Evolutionary conservation across 2,888 invertebrate genomes (phyloP).

Genomic region (Drosophila falleni): DNA sequence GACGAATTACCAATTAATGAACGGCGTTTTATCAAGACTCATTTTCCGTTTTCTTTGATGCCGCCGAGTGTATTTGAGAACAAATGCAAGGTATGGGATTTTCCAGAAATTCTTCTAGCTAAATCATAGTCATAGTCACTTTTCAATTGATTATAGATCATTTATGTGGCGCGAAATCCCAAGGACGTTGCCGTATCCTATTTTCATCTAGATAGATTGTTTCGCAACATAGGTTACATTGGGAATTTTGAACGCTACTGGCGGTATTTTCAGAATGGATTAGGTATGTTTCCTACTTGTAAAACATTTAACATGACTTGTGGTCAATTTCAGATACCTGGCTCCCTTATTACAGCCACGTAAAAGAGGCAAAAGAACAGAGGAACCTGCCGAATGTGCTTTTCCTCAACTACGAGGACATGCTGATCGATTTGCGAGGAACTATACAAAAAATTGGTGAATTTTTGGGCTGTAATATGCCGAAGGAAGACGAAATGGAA

Average conservation of each 20-base stretch:
- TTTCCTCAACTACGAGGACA: too few relatives aligned
- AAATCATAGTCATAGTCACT: neutral
- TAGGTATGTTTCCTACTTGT: constrained; percentile 86
- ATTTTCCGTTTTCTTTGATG: constrained; percentile 91
- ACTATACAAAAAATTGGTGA: constrained; percentile 87
- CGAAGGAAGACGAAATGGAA: constrained; percentile 87
- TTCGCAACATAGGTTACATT: constrained; percentile 87
- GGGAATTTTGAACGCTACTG: constrained; percentile 90
- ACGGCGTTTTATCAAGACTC: constrained; percentile 87
- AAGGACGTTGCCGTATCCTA: too few relatives aligned
- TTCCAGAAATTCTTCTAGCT: neutral
- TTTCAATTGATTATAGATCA: constrained; percentile 86
- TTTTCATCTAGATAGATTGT: too few relatives aligned
- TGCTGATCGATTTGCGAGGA: too few relatives aligned
- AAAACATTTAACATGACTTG: too few relatives aligned
- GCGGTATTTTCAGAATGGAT: constrained; percentile 87
- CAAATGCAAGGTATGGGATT: constrained; percentile 86
- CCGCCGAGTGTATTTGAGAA: constrained; percentile 88
- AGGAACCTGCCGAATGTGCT: too few relatives aligned
- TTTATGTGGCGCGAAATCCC: constrained; percentile 93
- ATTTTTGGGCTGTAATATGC: constrained; percentile 88
- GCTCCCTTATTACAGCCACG: too few relatives aligned
- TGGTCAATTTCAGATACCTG: too few relatives aligned
- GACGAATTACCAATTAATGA: constrained; percentile 70
- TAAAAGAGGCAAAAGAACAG: too few relatives aligned